A percentile compares a stretch with the other conserved stretches of the same genome.
phyloP scores from a whole-genome alignment of 1,140 invertebrate genomes.

The Aleiodes sp. region DNA sequence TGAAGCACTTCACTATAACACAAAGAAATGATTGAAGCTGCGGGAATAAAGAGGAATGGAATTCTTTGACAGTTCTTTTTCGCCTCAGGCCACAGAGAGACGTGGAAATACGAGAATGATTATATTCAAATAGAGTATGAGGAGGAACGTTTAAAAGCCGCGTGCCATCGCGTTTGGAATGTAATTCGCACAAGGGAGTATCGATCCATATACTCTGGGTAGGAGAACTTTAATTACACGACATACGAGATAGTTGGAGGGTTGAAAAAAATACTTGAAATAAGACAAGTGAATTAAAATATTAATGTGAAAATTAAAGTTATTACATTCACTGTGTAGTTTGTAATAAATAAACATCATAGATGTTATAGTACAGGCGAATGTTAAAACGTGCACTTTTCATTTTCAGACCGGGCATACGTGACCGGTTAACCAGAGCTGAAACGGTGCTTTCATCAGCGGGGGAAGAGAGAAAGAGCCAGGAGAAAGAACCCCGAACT shows the following conservation, averaged over 20 bases:
- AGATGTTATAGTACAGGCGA: conserved; percentile 31
- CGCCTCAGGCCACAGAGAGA: not conserved
- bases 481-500: not conserved
- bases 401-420: conserved; percentile 50
- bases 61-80: not conserved
- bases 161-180: conserved; percentile 42
- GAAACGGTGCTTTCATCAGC: conserved; percentile 40
- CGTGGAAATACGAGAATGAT: conserved; percentile 21
- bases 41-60: conserved; percentile 23
- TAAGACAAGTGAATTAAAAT: not conserved
- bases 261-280: not conserved
- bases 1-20: conserved; percentile 20
- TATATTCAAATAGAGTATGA: not conserved
- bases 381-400: conserved; percentile 51
- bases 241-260: not conserved
- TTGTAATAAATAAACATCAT: conserved; percentile 1
- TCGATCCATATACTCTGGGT: conserved; percentile 26
- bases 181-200: conserved; percentile 26
- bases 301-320: not conserved
- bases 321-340: not conserved
- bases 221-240: conserved; percentile 19
- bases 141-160: conserved; percentile 37
- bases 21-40: conserved; percentile 38
- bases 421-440: conserved; percentile 44
- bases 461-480: not conserved